These are phyloP conservation scores for Pteropus alecto DNA, from an alignment of 2,113 vertebrate genomes.

Conservation along the genomic window DNA sequence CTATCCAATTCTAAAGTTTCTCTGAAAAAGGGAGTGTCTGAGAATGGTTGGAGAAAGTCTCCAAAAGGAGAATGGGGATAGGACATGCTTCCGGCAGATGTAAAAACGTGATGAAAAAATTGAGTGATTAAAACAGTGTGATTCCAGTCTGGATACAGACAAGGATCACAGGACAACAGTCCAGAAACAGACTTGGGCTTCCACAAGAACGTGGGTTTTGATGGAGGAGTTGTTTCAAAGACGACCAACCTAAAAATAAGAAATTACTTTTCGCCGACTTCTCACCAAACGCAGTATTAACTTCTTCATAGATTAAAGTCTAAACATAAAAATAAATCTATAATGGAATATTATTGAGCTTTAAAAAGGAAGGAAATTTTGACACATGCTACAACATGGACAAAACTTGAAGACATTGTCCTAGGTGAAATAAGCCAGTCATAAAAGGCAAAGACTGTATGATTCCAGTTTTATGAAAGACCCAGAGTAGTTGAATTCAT, in stretches of 20 bases:
- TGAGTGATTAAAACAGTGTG: background rate
- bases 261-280: background rate
- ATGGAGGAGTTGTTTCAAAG: slow-evolving; percentile 2
- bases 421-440: background rate
- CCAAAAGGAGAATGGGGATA: background rate
- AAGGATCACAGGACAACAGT: background rate
- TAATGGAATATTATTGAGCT: background rate
- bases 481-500: background rate
- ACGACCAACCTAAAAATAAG: background rate
- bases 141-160: background rate
- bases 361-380: background rate
- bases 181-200: background rate
- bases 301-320: background rate
- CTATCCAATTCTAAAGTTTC: slow-evolving; percentile 3
- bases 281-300: background rate
- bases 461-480: background rate
- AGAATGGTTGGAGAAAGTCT: background rate
- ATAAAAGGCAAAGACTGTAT: background rate
- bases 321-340: background rate
- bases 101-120: background rate
- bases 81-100: background rate
- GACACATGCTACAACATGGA: background rate
- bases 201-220: background rate
- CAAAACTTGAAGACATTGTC: background rate
- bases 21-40: background rate